Evolutionary conservation across 2,888 invertebrate species (phyloP).

Genomic region (Lasioglossum morio): DNA sequence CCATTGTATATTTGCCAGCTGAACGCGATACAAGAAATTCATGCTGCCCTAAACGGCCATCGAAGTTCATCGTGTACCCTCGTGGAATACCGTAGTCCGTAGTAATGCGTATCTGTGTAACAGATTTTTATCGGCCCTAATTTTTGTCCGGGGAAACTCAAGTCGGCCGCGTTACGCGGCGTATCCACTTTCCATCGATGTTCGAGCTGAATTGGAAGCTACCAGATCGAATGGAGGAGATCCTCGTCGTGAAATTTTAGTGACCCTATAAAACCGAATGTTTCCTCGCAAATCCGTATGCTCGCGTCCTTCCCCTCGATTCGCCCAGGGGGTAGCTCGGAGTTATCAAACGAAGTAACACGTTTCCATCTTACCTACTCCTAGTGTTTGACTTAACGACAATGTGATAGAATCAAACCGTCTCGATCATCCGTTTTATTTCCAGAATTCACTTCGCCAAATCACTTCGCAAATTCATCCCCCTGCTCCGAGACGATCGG

Average conservation of each 20-base stretch:
- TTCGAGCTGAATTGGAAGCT: slow-evolving; percentile 36
- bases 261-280: slow-evolving; percentile 68
- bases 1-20: slow-evolving; percentile 5
- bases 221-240: slow-evolving; percentile 42
- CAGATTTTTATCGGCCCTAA: slow-evolving; percentile 27
- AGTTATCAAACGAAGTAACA: slow-evolving; percentile 65
- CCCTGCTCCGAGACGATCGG: background rate
- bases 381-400: slow-evolving; percentile 52
- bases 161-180: slow-evolving; percentile 21
- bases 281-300: slow-evolving; percentile 70
- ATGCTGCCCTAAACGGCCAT: background rate
- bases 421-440: slow-evolving; percentile 40
- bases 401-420: slow-evolving; percentile 62
- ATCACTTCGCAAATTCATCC: slow-evolving; percentile 43
- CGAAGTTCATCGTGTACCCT: background rate
- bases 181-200: slow-evolving; percentile 32
- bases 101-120: slow-evolving; percentile 3
- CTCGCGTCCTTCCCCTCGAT: slow-evolving; percentile 27
- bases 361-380: slow-evolving; percentile 48
- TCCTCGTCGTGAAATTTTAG: slow-evolving; percentile 73
- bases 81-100: background rate
- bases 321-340: slow-evolving; percentile 11
- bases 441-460: slow-evolving; percentile 44
- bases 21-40: slow-evolving; percentile 11
- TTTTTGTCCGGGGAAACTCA: slow-evolving; percentile 4